These are phyloP conservation scores for Eriocheir sinensis DNA, from an alignment of 1,140 invertebrate species.

Conservation along the genomic window DNA sequence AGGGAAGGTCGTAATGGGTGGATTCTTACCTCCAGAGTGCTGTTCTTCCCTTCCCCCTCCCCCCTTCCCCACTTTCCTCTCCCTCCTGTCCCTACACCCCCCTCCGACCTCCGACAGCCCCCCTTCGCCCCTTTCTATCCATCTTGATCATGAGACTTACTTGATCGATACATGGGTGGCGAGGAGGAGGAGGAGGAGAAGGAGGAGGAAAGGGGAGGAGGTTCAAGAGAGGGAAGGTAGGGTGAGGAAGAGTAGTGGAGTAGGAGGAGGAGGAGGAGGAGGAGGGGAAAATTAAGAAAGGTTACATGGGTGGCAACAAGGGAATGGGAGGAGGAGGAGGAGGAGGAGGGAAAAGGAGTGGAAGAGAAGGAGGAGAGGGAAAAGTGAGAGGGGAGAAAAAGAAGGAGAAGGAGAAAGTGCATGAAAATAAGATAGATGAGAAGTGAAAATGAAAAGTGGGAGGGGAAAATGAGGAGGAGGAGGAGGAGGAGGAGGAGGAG, in stretches of 20 bases:
- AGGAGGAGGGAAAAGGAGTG: not conserved
- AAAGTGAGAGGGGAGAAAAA: not conserved
- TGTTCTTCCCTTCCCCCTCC: not conserved
- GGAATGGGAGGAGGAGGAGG: not conserved
- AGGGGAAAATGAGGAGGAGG: not conserved
- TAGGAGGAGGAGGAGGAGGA: not conserved
- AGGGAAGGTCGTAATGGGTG: not conserved
- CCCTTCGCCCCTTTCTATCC: not conserved
- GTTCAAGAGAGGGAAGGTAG: not conserved
- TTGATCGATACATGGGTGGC: not conserved
- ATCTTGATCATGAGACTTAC: slow-evolving; percentile 16
- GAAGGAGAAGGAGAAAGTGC: not conserved
- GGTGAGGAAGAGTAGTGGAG: not conserved
- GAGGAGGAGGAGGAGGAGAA: not conserved
- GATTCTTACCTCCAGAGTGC: not conserved
- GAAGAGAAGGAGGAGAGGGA: not conserved
- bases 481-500: not conserved
- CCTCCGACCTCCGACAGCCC: not conserved
- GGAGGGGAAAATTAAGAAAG: not conserved
- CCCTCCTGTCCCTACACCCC: not conserved
- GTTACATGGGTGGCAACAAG: not conserved
- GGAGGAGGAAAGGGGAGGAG: not conserved
- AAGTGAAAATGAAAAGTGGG: not conserved
- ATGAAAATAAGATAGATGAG: too few species aligned
- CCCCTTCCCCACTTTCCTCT: not conserved